Evolutionary conservation across 1,140 invertebrate genomes (phyloP).

Genomic region (Ylistrum balloti): DNA sequence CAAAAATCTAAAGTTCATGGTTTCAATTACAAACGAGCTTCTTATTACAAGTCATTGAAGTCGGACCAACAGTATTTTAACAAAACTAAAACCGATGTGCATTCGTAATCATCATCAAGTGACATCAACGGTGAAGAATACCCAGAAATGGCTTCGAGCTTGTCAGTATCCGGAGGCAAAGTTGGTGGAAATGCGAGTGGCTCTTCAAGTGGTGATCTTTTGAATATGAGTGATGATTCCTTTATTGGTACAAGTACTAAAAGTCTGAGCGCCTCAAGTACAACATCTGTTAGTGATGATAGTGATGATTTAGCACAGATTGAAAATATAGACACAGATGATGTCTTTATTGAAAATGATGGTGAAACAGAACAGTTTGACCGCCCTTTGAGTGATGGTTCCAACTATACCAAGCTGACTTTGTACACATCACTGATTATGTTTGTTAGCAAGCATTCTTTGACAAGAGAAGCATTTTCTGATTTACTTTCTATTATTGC

Average conservation of each 20-base stretch:
- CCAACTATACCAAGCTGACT: not conserved
- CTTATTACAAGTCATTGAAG: not conserved
- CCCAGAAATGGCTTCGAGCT: not conserved
- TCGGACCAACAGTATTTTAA: not conserved
- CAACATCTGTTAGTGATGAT: not conserved
- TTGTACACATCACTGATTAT: not conserved
- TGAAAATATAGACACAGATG: not conserved
- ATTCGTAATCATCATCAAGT: not conserved
- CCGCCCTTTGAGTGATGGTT: not conserved
- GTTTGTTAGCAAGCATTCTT: not conserved
- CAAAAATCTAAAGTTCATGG: not conserved
- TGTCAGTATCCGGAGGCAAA: not conserved
- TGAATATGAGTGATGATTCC: not conserved
- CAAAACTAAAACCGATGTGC: too few species aligned
- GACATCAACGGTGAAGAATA: not conserved
- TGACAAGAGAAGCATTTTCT: not conserved
- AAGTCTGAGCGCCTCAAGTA: not conserved
- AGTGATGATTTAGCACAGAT: not conserved
- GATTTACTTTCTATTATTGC: not conserved
- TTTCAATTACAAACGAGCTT: not conserved
- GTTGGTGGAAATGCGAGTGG: not conserved
- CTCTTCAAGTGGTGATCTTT: not conserved
- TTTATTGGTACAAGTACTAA: not conserved
- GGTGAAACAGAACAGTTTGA: not conserved
- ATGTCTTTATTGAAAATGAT: not conserved